These are phyloP conservation scores for Andrena fulva DNA, from an alignment of 2,888 invertebrate species.

Conservation along the genomic window DNA sequence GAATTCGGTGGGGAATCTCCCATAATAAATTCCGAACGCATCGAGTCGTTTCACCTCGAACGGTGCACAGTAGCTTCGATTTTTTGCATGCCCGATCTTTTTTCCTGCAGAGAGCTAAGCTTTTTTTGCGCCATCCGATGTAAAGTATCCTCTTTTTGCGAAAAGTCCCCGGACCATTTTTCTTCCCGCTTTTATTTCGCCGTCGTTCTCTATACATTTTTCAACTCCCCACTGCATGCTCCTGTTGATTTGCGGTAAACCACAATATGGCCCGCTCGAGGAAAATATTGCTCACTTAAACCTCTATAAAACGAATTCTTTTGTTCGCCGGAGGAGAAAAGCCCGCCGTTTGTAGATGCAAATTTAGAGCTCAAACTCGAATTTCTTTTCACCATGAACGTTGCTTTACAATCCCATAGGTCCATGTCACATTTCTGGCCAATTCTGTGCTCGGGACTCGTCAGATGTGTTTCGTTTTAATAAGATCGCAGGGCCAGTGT, in stretches of 20 bases:
- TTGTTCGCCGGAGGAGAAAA: not conserved
- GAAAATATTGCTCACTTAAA: slow-evolving; percentile 42
- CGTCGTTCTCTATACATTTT: slow-evolving; percentile 34
- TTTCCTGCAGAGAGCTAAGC: not conserved
- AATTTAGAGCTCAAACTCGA: not conserved
- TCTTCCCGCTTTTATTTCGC: slow-evolving; percentile 35
- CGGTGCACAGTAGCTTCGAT: not conserved
- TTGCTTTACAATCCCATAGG: not conserved
- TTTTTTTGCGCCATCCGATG: slow-evolving; percentile 7
- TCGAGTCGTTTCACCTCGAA: slow-evolving; percentile 24
- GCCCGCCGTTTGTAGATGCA: not conserved
- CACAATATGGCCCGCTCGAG: slow-evolving; percentile 27
- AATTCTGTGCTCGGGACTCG: no score
- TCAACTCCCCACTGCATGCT: slow-evolving; percentile 28
- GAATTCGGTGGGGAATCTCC: slow-evolving; percentile 7
- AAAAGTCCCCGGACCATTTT: slow-evolving; percentile 7
- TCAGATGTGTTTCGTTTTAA: not conserved
- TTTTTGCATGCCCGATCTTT: slow-evolving; percentile 7
- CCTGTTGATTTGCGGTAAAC: slow-evolving; percentile 55
- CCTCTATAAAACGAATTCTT: slow-evolving; percentile 39
- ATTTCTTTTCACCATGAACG: not conserved
- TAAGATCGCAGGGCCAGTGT: not conserved
- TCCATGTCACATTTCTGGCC: not conserved
- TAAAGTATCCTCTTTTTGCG: slow-evolving; percentile 30
- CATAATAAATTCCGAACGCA: slow-evolving; percentile 37